A percentile compares a stretch with the other conserved stretches of the same genome.
Conservation (phyloP, 2,888 invertebrate genomes). For the Caenorhabditis becei region DNA sequence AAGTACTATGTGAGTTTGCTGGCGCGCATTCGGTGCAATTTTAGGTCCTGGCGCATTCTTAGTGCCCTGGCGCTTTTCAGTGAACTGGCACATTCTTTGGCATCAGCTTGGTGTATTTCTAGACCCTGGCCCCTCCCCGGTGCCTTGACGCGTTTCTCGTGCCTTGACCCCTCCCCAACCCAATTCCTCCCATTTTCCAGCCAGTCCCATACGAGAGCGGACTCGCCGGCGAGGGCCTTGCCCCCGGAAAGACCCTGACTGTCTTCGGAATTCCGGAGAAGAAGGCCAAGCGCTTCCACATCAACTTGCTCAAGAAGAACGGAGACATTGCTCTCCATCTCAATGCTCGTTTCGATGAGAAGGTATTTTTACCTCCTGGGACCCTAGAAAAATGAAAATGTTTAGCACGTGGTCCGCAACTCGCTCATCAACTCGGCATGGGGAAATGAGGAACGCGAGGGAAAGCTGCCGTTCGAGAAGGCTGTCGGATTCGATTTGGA, state of each 20-base stretch:
- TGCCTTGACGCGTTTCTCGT: too few relatives aligned
- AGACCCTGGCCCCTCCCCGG: too few relatives aligned
- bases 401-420: conserved; percentile 73
- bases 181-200: conserved; percentile 63
- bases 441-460: conserved; percentile 77
- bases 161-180: not conserved
- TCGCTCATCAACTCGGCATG: conserved; percentile 72
- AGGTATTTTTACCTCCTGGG: conserved; percentile 49
- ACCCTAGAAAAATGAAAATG: not conserved
- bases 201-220: conserved; percentile 81
- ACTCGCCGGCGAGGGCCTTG: conserved; percentile 78
- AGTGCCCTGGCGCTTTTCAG: too few relatives aligned
- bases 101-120: too few relatives aligned
- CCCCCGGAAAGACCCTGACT: conserved; percentile 78
- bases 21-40: too few relatives aligned
- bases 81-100: too few relatives aligned
- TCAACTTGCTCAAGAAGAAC: conserved; percentile 75
- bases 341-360: conserved; percentile 75
- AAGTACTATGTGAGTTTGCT: conserved; percentile 78
- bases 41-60: too few relatives aligned
- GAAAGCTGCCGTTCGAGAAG: conserved; percentile 74
- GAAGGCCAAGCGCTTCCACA: conserved; percentile 77
- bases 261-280: conserved; percentile 80
- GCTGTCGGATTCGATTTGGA: conserved; percentile 74
- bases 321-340: conserved; percentile 76